Evolutionary conservation across 2,797 vertebrate genomes (phyloP).

Genomic region (Linurgus olivaceus): DNA sequence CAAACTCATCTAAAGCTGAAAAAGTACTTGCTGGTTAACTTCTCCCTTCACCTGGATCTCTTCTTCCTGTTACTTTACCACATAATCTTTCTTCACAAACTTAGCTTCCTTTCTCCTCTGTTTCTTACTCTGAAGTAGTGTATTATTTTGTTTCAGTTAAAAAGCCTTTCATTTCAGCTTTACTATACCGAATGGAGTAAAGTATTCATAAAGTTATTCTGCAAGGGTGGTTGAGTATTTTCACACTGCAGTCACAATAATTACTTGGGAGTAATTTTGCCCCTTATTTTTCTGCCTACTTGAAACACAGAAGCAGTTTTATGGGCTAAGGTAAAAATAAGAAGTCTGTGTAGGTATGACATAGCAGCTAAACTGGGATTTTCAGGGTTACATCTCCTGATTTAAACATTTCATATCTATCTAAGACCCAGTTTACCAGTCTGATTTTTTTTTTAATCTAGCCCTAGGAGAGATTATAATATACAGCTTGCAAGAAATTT

Average conservation of each 20-base stretch:
- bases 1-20: background rate
- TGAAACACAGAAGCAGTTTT: background rate
- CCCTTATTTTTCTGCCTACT: background rate
- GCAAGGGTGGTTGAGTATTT: background rate
- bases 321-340: background rate
- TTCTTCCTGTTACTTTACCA: background rate
- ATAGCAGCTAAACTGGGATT: background rate
- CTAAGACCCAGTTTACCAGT: background rate
- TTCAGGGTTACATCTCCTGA: background rate
- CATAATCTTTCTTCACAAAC: background rate
- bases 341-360: background rate
- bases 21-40: background rate
- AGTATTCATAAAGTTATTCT: background rate
- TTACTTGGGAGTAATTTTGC: background rate
- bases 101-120: background rate
- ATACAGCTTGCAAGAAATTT: background rate
- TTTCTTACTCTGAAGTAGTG: background rate
- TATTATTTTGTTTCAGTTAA: background rate
- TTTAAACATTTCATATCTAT: background rate
- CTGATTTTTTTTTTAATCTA: background rate
- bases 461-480: background rate
- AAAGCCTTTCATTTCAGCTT: background rate
- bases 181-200: background rate
- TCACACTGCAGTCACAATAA: rapidly evolving
- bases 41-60: background rate